These are phyloP conservation scores for Pollenia griseotomentosa DNA, from an alignment of 2,888 invertebrate species.

Conservation along the genomic window DNA sequence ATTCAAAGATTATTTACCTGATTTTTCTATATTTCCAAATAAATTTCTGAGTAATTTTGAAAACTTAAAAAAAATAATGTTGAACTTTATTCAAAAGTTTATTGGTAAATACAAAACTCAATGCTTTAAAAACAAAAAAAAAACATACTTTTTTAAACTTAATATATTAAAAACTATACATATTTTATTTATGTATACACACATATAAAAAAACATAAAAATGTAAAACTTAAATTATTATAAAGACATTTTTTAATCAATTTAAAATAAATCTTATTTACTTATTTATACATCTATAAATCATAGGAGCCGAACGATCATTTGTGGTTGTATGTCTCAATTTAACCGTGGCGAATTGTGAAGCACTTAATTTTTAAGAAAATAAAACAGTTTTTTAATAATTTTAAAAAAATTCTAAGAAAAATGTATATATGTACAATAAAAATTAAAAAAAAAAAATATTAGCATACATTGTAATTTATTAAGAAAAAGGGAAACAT, in stretches of 20 bases:
- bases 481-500: not conserved
- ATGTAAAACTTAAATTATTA: slow-evolving; percentile 23
- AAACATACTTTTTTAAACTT: slow-evolving; percentile 26
- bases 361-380: slow-evolving; percentile 87
- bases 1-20: not conserved
- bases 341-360: slow-evolving; percentile 95
- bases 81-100: slow-evolving; percentile 57
- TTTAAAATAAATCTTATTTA: slow-evolving; percentile 68
- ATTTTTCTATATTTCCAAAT: not conserved
- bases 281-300: slow-evolving; percentile 83
- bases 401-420: slow-evolving; percentile 7
- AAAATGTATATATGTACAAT: slow-evolving; percentile 58
- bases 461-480: slow-evolving; percentile 16
- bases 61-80: slow-evolving; percentile 40
- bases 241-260: slow-evolving; percentile 34
- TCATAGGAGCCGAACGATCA: slow-evolving; percentile 92
- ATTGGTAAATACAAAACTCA: slow-evolving; percentile 16
- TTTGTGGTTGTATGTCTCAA: slow-evolving; percentile 94
- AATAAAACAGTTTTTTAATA: slow-evolving; percentile 33
- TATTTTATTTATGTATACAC: slow-evolving; percentile 11
- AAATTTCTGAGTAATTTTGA: not conserved
- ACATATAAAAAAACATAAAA: slow-evolving; percentile 18
- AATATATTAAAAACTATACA: slow-evolving; percentile 34
- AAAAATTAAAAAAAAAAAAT: slow-evolving; percentile 51
- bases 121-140: slow-evolving; percentile 12